Conservation (phyloP, 2,113 vertebrate species). For the Eupsittula cactorum region DNA sequence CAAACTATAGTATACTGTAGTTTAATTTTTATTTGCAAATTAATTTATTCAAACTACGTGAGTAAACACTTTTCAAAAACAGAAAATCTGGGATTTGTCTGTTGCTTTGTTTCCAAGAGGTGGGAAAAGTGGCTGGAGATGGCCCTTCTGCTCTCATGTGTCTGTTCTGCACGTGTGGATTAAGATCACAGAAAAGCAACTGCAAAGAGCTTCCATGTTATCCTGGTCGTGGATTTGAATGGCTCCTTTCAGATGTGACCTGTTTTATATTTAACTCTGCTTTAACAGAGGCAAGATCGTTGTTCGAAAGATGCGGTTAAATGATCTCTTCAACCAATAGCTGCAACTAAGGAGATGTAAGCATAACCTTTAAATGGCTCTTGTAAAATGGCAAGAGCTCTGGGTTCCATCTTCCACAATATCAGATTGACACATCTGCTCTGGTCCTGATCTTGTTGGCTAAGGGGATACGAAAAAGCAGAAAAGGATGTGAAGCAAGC, state of each 20-base stretch:
- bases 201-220: neutral
- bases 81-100: slow-evolving; percentile 54
- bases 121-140: neutral
- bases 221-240: neutral
- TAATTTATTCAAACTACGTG: slow-evolving; percentile 81
- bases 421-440: neutral
- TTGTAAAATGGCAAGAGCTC: neutral
- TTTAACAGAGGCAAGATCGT: neutral
- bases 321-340: neutral
- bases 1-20: slow-evolving; percentile 76
- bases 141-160: neutral
- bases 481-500: neutral
- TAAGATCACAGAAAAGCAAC: neutral
- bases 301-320: neutral
- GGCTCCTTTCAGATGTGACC: neutral
- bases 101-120: slow-evolving; percentile 51
- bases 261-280: neutral
- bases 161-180: neutral
- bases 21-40: slow-evolving; percentile 83
- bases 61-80: slow-evolving; percentile 81
- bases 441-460: neutral
- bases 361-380: neutral
- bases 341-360: neutral
- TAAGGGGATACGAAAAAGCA: neutral
- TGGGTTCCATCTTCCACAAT: neutral